Evolutionary conservation across 1,140 invertebrate genomes (phyloP).

Genomic region (Zaprionus kolodkinae): DNA sequence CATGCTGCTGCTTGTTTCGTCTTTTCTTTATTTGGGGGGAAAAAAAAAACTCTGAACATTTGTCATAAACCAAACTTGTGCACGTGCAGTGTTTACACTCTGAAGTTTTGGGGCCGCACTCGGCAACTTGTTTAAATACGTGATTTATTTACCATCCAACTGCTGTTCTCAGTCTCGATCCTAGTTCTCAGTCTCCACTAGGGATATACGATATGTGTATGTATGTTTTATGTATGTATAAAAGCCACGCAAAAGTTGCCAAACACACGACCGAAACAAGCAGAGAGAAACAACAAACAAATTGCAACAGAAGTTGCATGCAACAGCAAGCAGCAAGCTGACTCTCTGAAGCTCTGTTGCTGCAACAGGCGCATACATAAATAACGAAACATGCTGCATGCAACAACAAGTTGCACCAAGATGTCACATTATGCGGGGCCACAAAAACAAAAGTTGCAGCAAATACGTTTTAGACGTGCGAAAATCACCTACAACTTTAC

Average conservation of each 20-base stretch:
- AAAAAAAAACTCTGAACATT: conserved; percentile 61
- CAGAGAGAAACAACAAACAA: conserved; percentile 50
- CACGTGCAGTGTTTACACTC: conserved; percentile 75
- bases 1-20: conserved; percentile 10
- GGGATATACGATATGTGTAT: background rate
- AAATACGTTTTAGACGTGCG: conserved; percentile 67
- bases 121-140: conserved; percentile 79
- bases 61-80: conserved; percentile 79
- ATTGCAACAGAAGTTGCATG: conserved; percentile 69
- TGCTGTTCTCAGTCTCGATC: conserved; percentile 46
- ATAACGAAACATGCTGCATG: conserved; percentile 70
- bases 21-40: conserved; percentile 28
- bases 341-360: conserved; percentile 30
- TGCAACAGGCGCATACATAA: conserved; percentile 80
- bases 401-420: conserved; percentile 59
- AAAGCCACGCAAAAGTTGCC: conserved; percentile 57
- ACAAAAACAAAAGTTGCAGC: conserved; percentile 50
- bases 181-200: conserved; percentile 17
- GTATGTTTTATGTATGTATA: conserved; percentile 2
- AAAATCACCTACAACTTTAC: conserved; percentile 50
- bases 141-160: conserved; percentile 77
- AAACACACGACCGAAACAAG: conserved; percentile 44
- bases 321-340: conserved; percentile 47
- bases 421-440: conserved; percentile 76
- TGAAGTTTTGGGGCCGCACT: conserved; percentile 56